phyloP scores from a whole-genome alignment of 1,140 invertebrate species.

The Pogonomyrmex barbatus region DNA sequence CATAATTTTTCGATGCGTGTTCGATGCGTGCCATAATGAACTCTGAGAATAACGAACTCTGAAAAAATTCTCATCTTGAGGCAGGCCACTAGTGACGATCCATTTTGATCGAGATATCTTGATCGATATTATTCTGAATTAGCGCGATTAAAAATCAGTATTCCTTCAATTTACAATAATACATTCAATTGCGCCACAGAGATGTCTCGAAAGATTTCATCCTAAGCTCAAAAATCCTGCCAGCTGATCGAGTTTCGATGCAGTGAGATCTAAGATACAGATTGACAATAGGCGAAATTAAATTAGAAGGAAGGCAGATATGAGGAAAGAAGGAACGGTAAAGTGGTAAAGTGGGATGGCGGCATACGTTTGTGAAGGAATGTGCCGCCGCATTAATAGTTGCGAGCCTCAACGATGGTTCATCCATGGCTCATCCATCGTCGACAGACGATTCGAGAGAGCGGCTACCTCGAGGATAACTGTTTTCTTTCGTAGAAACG shows the following conservation, averaged over 20 bases:
- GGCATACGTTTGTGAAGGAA: constrained; percentile 34
- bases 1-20: not conserved
- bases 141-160: too few species aligned
- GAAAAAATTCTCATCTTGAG: too few species aligned
- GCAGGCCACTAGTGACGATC: too few species aligned
- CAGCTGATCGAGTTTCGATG: not conserved
- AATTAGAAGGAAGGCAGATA: constrained; percentile 3
- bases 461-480: too few species aligned
- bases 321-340: not conserved
- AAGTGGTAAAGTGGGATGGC: constrained; percentile 28
- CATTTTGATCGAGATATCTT: too few species aligned
- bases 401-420: not conserved
- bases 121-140: too few species aligned
- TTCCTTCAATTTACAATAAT: too few species aligned
- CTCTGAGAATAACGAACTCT: not conserved
- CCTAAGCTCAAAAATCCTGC: not conserved
- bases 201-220: not conserved
- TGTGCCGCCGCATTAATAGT: constrained; percentile 7
- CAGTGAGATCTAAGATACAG: not conserved
- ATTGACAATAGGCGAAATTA: constrained; percentile 11
- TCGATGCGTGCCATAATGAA: not conserved
- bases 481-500: too few species aligned
- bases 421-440: too few species aligned
- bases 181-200: not conserved
- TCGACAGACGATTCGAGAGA: too few species aligned